Conservation (phyloP, 2,797 vertebrate species). For the Pseudomugil gertrudae region DNA sequence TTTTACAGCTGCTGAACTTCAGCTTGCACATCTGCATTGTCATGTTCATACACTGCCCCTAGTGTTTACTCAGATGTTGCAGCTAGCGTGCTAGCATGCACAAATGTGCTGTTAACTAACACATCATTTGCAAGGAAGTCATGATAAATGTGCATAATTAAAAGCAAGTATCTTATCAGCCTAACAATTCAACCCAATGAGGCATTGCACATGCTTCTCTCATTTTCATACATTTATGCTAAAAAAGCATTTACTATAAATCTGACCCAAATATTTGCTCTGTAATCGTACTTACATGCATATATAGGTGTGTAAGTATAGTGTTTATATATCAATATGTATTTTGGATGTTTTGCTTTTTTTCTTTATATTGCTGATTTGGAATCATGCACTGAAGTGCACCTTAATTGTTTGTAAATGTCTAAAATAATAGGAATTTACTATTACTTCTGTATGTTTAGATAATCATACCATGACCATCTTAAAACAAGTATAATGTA, state of each 20-base stretch:
- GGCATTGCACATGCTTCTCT: conserved; percentile 39
- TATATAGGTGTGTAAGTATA: conserved; percentile 21
- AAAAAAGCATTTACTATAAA: conserved; percentile 38
- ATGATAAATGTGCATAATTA: background rate
- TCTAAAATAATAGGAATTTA: conserved; percentile 66
- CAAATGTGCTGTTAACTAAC: no score
- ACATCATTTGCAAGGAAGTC: no score
- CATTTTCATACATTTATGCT: conserved; percentile 28
- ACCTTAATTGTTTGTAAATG: conserved; percentile 79
- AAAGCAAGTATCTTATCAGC: background rate
- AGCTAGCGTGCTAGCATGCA: background rate
- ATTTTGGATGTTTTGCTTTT: conserved; percentile 49
- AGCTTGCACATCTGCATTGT: background rate
- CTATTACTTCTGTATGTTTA: conserved; percentile 66
- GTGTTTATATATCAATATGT: conserved; percentile 45
- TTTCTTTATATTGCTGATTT: conserved; percentile 55
- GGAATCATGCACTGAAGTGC: conserved; percentile 72
- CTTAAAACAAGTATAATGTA: conserved; percentile 68
- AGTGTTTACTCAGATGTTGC: background rate
- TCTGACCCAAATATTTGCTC: conserved; percentile 52
- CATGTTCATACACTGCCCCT: background rate
- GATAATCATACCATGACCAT: conserved; percentile 69
- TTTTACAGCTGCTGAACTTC: background rate
- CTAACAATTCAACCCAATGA: conserved; percentile 17
- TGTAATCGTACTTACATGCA: conserved; percentile 38